A percentile compares a stretch with the other conserved stretches of the same genome.
Conservation (phyloP, 1,140 invertebrate species). For the Pseudomyrmex concolor region DNA sequence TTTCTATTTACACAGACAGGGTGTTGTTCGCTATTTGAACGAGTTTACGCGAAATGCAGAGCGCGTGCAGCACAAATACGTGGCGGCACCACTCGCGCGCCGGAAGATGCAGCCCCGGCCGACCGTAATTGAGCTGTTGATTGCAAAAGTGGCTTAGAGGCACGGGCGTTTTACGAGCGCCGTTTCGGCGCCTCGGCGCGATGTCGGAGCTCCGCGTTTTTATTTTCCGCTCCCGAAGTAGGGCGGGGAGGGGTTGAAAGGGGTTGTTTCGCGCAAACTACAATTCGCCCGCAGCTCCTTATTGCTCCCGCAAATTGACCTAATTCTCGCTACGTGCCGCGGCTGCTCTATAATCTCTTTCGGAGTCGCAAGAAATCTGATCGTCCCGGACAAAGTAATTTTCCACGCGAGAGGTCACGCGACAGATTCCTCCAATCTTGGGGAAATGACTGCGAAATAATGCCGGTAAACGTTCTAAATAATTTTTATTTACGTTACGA, state of each 20-base stretch:
- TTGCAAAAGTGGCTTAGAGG: slow-evolving; percentile 67
- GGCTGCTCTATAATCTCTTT: slow-evolving; percentile 64
- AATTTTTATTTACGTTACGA: slow-evolving; percentile 12
- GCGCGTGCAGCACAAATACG: slow-evolving; percentile 1
- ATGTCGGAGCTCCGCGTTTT: slow-evolving; percentile 52
- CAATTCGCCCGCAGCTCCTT: slow-evolving; percentile 46
- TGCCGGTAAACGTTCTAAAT: not conserved
- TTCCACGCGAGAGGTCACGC: slow-evolving; percentile 58
- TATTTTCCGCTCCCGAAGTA: slow-evolving; percentile 28
- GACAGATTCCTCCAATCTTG: slow-evolving; percentile 37
- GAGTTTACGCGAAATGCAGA: not conserved
- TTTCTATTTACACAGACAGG: not conserved
- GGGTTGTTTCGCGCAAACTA: slow-evolving; percentile 31
- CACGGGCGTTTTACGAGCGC: slow-evolving; percentile 61
- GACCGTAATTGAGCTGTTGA: slow-evolving; percentile 70
- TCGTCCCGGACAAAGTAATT: slow-evolving; percentile 52
- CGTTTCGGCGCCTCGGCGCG: slow-evolving; percentile 59
- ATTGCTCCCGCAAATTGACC: slow-evolving; percentile 48
- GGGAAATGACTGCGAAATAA: slow-evolving; percentile 5
- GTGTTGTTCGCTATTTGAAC: not conserved
- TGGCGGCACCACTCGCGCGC: not conserved
- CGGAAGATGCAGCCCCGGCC: slow-evolving; percentile 31
- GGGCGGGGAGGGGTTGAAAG: not conserved
- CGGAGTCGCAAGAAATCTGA: slow-evolving; percentile 54
- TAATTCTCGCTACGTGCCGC: slow-evolving; percentile 50